Percentiles rank a stretch among this genome's conserved stretches.
Evolutionary conservation across 2,113 vertebrate genomes (phyloP).

Genomic region (Isichthys henryi): DNA sequence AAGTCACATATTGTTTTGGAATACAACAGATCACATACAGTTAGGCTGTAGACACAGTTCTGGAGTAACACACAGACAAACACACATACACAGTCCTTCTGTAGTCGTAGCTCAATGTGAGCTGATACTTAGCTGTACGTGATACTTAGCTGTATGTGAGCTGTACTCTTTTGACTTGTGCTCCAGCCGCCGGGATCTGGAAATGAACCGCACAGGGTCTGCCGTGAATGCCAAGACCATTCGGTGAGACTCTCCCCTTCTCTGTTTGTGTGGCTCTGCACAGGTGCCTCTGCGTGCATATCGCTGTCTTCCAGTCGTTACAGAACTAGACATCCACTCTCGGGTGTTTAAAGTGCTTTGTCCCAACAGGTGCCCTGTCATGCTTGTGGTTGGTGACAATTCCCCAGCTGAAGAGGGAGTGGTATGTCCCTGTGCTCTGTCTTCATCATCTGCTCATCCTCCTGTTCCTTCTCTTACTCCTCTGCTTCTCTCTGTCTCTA

Average conservation of each 20-base stretch:
- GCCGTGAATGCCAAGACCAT: background rate
- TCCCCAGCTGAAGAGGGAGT: conserved; percentile 89
- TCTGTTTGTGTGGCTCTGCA: background rate
- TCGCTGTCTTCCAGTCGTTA: background rate
- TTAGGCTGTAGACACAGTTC: background rate
- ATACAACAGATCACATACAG: background rate
- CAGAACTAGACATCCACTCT: background rate
- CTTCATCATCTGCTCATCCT: background rate
- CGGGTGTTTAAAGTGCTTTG: background rate
- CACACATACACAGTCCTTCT: background rate
- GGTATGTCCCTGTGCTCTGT: conserved; percentile 62
- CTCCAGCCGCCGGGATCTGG: background rate
- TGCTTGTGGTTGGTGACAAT: conserved; percentile 94
- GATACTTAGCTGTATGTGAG: too few species aligned
- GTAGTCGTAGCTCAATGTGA: background rate
- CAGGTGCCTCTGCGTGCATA: background rate
- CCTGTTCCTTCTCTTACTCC: background rate
- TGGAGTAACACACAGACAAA: background rate
- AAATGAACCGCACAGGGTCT: background rate
- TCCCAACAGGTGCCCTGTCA: conserved; percentile 77
- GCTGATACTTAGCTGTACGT: too few species aligned
- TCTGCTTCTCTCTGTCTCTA: background rate
- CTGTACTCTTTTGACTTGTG: background rate
- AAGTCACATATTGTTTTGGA: background rate
- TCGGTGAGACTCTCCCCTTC: background rate